phyloP scores from a whole-genome alignment of 2,797 vertebrate genomes.

The Mormyrops attenuatus region DNA sequence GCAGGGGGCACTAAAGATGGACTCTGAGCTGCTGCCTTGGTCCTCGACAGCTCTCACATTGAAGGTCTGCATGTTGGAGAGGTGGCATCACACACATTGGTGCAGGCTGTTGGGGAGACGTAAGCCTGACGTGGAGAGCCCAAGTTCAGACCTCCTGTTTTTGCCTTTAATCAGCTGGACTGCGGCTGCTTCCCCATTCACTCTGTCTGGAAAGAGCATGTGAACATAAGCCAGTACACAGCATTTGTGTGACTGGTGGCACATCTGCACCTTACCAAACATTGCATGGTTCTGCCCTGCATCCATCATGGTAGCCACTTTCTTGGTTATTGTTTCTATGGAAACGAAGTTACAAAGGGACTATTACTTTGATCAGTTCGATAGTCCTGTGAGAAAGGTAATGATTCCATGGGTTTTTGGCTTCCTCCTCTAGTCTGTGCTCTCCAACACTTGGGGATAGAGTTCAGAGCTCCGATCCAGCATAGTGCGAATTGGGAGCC shows the following conservation, averaged over 20 bases:
- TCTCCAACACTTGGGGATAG: not conserved
- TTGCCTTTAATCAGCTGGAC: not conserved
- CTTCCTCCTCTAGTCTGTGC: not conserved
- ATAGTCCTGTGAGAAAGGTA: constrained; percentile 28
- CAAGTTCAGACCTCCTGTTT: not conserved
- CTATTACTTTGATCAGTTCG: constrained; percentile 45
- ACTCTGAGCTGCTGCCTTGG: not conserved
- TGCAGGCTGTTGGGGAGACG: not conserved
- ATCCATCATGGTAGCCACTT: constrained; percentile 32
- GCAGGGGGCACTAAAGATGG: not conserved
- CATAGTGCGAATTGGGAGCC: constrained; percentile 20
- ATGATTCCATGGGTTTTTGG: constrained; percentile 26
- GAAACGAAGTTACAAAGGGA: constrained; percentile 56
- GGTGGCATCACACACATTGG: not conserved
- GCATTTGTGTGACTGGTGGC: not conserved
- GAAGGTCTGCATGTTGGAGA: not conserved
- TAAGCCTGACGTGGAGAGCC: not conserved
- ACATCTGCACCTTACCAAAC: not conserved
- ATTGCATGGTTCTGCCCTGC: constrained; percentile 29
- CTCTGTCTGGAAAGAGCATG: not conserved
- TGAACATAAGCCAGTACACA: not conserved
- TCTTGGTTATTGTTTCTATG: constrained; percentile 57
- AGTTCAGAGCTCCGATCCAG: constrained; percentile 31
- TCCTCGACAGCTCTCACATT: not conserved
- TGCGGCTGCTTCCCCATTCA: not conserved